Evolutionary conservation across 1,140 invertebrate genomes (phyloP), one percentile per base, ranked within the genome.

Genomic region (Ostrea denselamellosa): DNA sequence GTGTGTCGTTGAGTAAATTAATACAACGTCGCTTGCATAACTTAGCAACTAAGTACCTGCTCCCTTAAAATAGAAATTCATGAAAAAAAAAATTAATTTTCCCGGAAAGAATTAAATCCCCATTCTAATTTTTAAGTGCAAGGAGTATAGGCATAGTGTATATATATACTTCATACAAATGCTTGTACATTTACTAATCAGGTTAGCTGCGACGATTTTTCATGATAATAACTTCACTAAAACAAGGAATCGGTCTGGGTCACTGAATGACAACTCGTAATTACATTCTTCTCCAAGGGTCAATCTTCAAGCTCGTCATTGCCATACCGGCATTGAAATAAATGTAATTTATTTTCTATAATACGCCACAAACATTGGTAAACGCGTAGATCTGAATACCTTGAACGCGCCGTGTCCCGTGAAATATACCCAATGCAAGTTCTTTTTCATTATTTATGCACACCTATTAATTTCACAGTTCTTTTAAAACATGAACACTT

Each of bases 21-120:
- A 71, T 71, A 71, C 68, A 34, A 12, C 68, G 68, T 71, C 68
- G 68, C 68, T 71, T 71, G 68, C 68, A 71, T 71, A 71, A 71
- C 22, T 71, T 28, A 22, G 8, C 68, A 25, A 12, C 68, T 71
- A 28, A 25, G 25, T 71, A 28, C 14, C 22, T 71, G 7, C 22
- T 25, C 68, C 68, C 68, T 71, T 71, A 71, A 71, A 71, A 71
- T 71, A 71, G 68, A 71, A 71, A 12, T 28, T 14, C 25, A 71
- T 34, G 28, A 25, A 25, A 68, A 68, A 68, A 68, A 28, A 25
- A 7, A 12, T 14, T 34, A 25, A 12, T 34, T 7, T 34, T 71
- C 68, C 68, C 14, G 68, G 22, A 71, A 4, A 71, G 68, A 12
- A 28, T 4, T 22, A 71, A 34, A 12, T 71, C 28, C 28, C 28